Evolutionary conservation across 2,797 vertebrate genomes (phyloP), one percentile per base, ranked within the genome.

Genomic region (Lepilemur septentrionalis): DNA sequence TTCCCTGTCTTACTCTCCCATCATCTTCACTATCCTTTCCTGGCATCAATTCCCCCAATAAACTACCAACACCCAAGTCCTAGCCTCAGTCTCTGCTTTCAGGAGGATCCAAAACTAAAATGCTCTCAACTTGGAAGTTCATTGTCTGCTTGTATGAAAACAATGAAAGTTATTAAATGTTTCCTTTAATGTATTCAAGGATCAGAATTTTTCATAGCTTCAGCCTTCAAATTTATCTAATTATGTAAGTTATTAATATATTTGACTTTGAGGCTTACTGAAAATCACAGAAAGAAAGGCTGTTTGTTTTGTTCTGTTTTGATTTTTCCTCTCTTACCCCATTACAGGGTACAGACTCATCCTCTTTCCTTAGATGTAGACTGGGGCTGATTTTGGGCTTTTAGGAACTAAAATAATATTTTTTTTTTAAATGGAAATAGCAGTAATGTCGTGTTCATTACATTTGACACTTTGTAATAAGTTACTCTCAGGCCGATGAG

Each of bases 161-260:
- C 12, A 93, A 82, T 41, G 32, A n/a, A 94, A 78, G 78, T 63
- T 41, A 52, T 89, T 76, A 65, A 91, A 70, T 32, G 7, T 52
- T 96, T 86, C 82, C 43, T 76, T 46, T 63, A 65, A 69, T 70
- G 1, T 80, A 35, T 41, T 85, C 82, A 73, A 82, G 38, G n/a
- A 50, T 93, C 55, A 79, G 38, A 91, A 63, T 69, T 69, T 46
- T 91, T 97, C 59, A n/a, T 59, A 76, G 81, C 30, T 84, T 92
- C 38, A 89, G 20, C 17, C 63, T 80, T 18, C 11, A 41, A 95
- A 73, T 93, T n/a, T 63, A 86, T 96, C 30, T 94, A 28, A 89
- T 96, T 90, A 78, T 48, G 20, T 86, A 14, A 30, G 6, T 52
- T 50, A 75, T 67, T 92, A 69, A 50, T 67, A 75, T 83, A 30